Conservation (phyloP, 2,888 invertebrate species). For the Pristionchus maxplancki region DNA sequence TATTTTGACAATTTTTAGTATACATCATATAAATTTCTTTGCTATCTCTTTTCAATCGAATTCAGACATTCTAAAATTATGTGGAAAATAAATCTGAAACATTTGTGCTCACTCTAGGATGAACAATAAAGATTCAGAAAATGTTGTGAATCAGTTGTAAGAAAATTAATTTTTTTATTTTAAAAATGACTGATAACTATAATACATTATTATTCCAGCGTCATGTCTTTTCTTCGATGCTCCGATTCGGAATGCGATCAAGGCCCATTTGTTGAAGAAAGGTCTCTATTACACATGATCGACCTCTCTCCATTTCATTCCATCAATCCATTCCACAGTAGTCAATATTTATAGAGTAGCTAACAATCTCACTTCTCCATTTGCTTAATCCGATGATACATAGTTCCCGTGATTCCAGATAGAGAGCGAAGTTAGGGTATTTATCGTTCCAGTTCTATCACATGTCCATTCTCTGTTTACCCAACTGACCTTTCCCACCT, state of each 20-base stretch:
- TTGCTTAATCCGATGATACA: slow-evolving; percentile 20
- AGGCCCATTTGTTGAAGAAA: background rate
- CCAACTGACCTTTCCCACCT: background rate
- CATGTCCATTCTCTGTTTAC: background rate
- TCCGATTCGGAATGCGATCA: background rate
- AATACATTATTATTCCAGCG: too few species aligned
- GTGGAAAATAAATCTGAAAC: too few species aligned
- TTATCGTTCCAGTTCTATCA: background rate
- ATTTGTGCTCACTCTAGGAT: too few species aligned
- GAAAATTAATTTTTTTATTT: too few species aligned
- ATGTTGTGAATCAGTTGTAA: too few species aligned
- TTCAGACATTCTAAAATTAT: too few species aligned
- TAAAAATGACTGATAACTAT: too few species aligned
- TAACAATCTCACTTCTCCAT: background rate
- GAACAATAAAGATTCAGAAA: too few species aligned
- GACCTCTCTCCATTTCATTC: background rate
- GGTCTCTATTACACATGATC: slow-evolving; percentile 7
- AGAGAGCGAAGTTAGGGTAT: background rate
- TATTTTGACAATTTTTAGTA: too few species aligned
- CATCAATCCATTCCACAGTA: background rate
- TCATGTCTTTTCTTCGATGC: background rate
- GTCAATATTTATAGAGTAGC: background rate
- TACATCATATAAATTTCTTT: too few species aligned
- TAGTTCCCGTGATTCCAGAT: slow-evolving; percentile 7
- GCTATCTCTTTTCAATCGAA: too few species aligned